A percentile compares a stretch with the other conserved stretches of the same genome.
phyloP scores from a whole-genome alignment of 1,140 invertebrate genomes.

The Conus ventricosus region DNA sequence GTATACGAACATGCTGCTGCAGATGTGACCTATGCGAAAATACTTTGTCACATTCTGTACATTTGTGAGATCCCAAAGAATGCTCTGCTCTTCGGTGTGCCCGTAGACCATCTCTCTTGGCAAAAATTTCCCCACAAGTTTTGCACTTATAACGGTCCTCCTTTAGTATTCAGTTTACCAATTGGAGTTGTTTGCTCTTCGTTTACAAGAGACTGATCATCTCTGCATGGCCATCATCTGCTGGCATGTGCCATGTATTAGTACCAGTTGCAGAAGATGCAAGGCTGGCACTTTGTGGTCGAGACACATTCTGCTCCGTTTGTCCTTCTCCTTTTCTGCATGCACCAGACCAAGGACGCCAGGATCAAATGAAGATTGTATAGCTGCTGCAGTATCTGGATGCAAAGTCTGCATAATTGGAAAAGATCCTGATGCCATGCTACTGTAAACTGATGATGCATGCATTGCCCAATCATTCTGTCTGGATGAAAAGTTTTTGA shows the following conservation, averaged over 20 bases:
- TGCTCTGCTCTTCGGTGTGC: conserved; percentile 28
- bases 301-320: conserved; percentile 5
- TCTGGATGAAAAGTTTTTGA: conserved; percentile 32
- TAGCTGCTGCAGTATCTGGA: conserved; percentile 34
- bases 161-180: not conserved
- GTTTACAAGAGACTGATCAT: not conserved
- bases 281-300: conserved; percentile 23
- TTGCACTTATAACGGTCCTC: conserved; percentile 30
- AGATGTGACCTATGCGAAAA: conserved; percentile 34
- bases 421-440: conserved; percentile 30
- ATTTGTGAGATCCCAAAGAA: conserved; percentile 28
- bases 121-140: conserved; percentile 32
- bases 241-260: conserved; percentile 31
- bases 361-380: conserved; percentile 35
- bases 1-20: conserved; percentile 35
- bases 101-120: conserved; percentile 27
- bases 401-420: conserved; percentile 35
- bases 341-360: conserved; percentile 31
- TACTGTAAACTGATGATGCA: conserved; percentile 33
- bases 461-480: conserved; percentile 36
- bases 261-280: conserved; percentile 12
- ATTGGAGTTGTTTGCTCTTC: not conserved
- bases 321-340: conserved; percentile 34
- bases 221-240: not conserved
- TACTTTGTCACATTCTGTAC: conserved; percentile 31